Conservation (phyloP, 2,797 vertebrate species). For the Sitta carolinensis region DNA sequence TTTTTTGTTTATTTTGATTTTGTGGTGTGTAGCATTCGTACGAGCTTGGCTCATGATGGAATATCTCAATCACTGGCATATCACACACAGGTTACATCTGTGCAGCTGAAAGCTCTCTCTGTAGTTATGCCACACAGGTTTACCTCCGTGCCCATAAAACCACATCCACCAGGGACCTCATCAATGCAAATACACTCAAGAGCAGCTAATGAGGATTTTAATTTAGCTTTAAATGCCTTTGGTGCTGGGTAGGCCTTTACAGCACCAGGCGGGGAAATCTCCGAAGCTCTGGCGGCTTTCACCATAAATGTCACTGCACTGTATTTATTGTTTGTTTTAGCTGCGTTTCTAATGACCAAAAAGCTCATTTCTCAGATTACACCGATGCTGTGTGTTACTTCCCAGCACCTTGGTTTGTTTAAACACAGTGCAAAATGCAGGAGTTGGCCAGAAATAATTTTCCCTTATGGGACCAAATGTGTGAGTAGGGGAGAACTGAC, state of each 20-base stretch:
- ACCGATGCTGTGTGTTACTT: constrained; percentile 21
- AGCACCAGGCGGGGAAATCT: constrained; percentile 53
- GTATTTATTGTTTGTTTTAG: constrained; percentile 68
- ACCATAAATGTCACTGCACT: constrained; percentile 63
- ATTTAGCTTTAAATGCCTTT: constrained; percentile 55
- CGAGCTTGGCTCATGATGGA: not conserved
- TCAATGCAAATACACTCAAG: constrained; percentile 57
- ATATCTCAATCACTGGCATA: not conserved
- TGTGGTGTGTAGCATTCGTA: not conserved
- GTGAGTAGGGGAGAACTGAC: not conserved
- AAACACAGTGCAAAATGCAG: not conserved
- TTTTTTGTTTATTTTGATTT: constrained; percentile 1
- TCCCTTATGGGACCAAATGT: not conserved
- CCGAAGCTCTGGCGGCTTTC: constrained; percentile 54
- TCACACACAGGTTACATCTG: constrained; percentile 49
- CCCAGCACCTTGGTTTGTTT: constrained; percentile 48
- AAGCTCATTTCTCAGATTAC: constrained; percentile 55
- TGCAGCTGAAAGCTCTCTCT: constrained; percentile 51
- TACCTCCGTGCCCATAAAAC: constrained; percentile 41
- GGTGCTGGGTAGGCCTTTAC: constrained; percentile 61
- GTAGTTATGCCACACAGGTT: constrained; percentile 53
- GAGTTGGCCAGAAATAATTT: constrained; percentile 44
- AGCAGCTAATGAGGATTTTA: constrained; percentile 55
- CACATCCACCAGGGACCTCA: constrained; percentile 54
- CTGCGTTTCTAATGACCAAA: constrained; percentile 58